Base-by-base conservation (phyloP, 2,888 invertebrate genomes). In the Ormyrus pomaceus region DNA sequence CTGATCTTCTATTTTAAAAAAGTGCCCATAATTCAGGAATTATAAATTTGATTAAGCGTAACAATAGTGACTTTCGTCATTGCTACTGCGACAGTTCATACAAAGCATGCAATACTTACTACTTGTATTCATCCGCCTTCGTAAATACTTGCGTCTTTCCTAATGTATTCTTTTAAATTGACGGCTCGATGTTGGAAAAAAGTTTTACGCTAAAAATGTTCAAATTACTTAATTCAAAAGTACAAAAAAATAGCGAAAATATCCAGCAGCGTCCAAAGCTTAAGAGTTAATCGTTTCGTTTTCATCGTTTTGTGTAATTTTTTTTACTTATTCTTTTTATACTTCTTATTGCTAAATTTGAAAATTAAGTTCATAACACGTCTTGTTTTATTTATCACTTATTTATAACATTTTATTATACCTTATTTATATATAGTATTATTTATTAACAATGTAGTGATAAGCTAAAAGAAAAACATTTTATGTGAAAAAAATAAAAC, bases 391-490 rank as follows among this genome's bases (percentile, higher is more conserved):
- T 78, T 65, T 66, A 53, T 73, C 64, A 71, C 65, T 76, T 73
- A 79, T 79, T 79, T 77, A 79, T 79, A 56, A 66, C 51, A 61
- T 58, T 51, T 51, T 75, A 69, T 51, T 5, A 59, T 73, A 77
- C 68, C 61, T 45, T 71, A 62, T 70, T 73, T 73, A 72, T 65
- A 75, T 75, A 75, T 75, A 61, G 8, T 74, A 71, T 78, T 76
- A 81, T 81, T 76, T 79, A 79, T 76, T 79, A 76, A 69, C 65
- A 79, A 72, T 79, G 56, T 72, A 79, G 58, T 59, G 13, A 78
- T 75, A 50, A 59, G 34, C 46, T 72, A 58, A 68, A 53, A 68
- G 58, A 68, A 65, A 75, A 5, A 34, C 34, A 68, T 75, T 61
- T 62, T 62, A 55, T 59, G 70, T 65, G 62, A 73, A 58, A 79